Evolutionary conservation across 1,140 invertebrate genomes (phyloP).

Genomic region (Drosophila lacertosa): DNA sequence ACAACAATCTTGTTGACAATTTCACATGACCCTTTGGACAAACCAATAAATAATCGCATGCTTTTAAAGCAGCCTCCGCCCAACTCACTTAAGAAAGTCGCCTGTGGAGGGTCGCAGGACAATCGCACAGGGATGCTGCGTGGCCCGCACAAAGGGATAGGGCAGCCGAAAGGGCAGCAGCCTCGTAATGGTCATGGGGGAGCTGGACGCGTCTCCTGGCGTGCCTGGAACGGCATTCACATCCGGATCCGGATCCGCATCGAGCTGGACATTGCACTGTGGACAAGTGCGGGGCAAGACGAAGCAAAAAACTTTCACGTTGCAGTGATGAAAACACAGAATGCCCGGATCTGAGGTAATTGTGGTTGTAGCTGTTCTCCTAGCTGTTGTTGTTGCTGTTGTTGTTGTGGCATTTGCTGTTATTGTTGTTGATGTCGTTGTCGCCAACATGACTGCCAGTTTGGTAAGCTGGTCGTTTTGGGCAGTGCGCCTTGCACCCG

Average conservation of each 20-base stretch:
- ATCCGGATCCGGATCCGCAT: conserved; percentile 53
- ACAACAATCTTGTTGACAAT: neutral
- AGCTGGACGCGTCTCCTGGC: conserved; percentile 6
- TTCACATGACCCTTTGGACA: neutral
- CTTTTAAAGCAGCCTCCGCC: neutral
- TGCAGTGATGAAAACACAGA: conserved; percentile 92
- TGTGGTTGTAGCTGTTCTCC: conserved; percentile 60
- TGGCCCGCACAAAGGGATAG: conserved; percentile 91
- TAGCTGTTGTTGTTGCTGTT: conserved; percentile 1
- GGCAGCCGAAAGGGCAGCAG: conserved; percentile 91
- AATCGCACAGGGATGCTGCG: conserved; percentile 89
- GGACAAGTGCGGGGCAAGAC: conserved; percentile 89
- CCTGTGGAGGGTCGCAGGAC: conserved; percentile 92
- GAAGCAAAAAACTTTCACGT: conserved; percentile 91
- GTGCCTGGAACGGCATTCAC: conserved; percentile 2
- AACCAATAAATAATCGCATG: neutral
- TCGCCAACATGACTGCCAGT: conserved; percentile 45
- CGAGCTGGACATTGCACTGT: conserved; percentile 87
- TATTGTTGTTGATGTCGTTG: conserved; percentile 33
- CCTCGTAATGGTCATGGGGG: conserved; percentile 27
- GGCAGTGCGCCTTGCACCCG: conserved; percentile 52
- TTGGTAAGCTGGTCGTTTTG: conserved; percentile 4
- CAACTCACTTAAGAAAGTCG: conserved; percentile 91
- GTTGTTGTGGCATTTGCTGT: neutral
- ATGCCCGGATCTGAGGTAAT: conserved; percentile 89